Evolutionary conservation across 2,888 invertebrate species (phyloP).

Genomic region (Caenorhabditis zanzibari): DNA sequence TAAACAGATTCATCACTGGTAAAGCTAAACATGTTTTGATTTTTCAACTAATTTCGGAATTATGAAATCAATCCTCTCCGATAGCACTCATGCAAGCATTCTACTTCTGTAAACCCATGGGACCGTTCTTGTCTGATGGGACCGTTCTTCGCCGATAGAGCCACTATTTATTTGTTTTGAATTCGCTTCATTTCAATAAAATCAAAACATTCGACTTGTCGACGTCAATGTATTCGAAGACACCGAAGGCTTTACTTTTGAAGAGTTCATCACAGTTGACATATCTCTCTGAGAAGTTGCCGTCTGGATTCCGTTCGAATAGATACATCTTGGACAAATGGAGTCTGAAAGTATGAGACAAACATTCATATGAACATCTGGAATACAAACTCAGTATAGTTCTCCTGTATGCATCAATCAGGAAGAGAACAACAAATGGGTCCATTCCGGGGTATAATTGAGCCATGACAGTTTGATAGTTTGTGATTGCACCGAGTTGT

Average conservation of each 20-base stretch:
- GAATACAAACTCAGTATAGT: constrained; percentile 5
- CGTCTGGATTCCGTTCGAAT: not conserved
- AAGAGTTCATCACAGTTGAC: not conserved
- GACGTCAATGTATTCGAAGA: constrained; percentile 4
- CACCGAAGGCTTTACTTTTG: not conserved
- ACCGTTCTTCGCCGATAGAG: no score
- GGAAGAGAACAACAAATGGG: constrained; percentile 31
- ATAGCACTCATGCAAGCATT: no score
- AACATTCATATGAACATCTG: not conserved
- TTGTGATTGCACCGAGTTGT: constrained; percentile 43
- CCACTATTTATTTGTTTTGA: no score
- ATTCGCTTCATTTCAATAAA: no score
- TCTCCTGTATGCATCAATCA: constrained; percentile 43
- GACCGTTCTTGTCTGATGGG: no score
- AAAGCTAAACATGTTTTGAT: no score
- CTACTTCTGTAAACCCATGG: no score
- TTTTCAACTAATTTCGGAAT: no score
- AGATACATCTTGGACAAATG: not conserved
- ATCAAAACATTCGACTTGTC: not conserved
- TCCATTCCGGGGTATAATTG: constrained; percentile 54
- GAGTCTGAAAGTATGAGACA: not conserved
- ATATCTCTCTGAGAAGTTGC: not conserved
- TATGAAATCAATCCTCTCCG: no score
- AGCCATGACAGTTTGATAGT: constrained; percentile 49
- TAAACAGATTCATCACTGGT: no score